Evolutionary conservation across 2,888 invertebrate genomes (phyloP).

Genomic region (Drosophila picticornis): DNA sequence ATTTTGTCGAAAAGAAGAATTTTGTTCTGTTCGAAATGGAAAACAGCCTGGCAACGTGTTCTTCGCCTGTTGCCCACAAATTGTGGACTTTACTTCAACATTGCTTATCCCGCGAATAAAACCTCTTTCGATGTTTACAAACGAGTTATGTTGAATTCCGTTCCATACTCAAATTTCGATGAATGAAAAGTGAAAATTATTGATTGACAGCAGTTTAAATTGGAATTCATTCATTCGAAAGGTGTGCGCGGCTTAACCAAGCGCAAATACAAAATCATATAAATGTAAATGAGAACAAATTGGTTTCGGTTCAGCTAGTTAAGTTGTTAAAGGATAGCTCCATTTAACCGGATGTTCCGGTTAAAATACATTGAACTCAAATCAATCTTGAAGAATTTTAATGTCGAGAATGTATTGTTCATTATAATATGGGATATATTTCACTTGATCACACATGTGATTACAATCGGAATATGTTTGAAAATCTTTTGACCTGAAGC

Average conservation of each 20-base stretch:
- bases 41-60: constrained; percentile 20
- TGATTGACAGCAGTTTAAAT: constrained; percentile 35
- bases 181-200: constrained; percentile 40
- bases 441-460: not conserved
- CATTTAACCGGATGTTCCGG: constrained; percentile 10
- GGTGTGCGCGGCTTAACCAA: not conserved
- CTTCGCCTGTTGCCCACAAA: constrained; percentile 31
- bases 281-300: constrained; percentile 53
- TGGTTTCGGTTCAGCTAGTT: constrained; percentile 37
- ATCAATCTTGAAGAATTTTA: constrained; percentile 19
- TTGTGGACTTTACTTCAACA: constrained; percentile 37
- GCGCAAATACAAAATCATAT: constrained; percentile 33
- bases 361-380: constrained; percentile 27
- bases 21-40: constrained; percentile 25
- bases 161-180: constrained; percentile 18
- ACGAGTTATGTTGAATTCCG: constrained; percentile 42
- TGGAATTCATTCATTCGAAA: constrained; percentile 32
- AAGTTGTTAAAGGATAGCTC: constrained; percentile 18
- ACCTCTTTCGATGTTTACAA: constrained; percentile 36
- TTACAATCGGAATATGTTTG: not conserved
- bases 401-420: not conserved
- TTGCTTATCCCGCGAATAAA: not conserved
- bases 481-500: not conserved
- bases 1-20: constrained; percentile 47
- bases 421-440: not conserved